Base-by-base conservation (phyloP, 2,797 vertebrate species). In the Spondyliosoma cantharus region DNA sequence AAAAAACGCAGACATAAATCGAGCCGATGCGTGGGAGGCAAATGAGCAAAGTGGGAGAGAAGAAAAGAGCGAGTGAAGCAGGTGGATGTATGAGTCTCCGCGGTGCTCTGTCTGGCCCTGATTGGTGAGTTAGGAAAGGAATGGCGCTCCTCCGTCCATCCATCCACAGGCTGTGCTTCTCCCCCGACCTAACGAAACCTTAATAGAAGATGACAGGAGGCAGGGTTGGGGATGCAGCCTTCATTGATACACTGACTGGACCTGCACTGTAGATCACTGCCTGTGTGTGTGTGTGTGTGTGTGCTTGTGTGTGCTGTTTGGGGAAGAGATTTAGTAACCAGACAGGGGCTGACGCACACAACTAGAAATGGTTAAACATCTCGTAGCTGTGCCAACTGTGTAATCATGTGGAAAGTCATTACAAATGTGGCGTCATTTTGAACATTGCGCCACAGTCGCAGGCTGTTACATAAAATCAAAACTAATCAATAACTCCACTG, bases 141-240 rank as follows among this genome's bases (percentile, higher is more conserved):
- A 79, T 66, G 48, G 57, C 29, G 53, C 58, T 70, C 32, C 62
- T 71, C 82, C 81, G 82, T 83, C 76, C 70, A 86, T 87, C 63
- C 67, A 63, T 86, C 64, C 76, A 24, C 48, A 71, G 77, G 75
- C 75, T 49, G 80, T 70, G 74, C 71, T 37, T 70, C 62, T 66
- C 42, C 32, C 37, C n/a, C 19, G 45, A 60, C 60, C 60, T 90
- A 87, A 93, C 88, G 87, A 91, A 91, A 87, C 81, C 84, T 83
- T 90, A 90, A 91, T 85, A 66, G 82, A 78, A 77, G 76, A 86
- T 88, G 90, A 90, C 88, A 87, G 82, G 58, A 71, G 69, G 83
- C 77, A 76, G 71, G 76, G 68, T 37, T 67, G 76, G 29, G 76
- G 76, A 69, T 12, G 22, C 13, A 19, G 68, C 83, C 83, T 82